phyloP scores from a whole-genome alignment of 53 echinoderm and acorn worm genomes.

The Paracentrotus lividus region DNA sequence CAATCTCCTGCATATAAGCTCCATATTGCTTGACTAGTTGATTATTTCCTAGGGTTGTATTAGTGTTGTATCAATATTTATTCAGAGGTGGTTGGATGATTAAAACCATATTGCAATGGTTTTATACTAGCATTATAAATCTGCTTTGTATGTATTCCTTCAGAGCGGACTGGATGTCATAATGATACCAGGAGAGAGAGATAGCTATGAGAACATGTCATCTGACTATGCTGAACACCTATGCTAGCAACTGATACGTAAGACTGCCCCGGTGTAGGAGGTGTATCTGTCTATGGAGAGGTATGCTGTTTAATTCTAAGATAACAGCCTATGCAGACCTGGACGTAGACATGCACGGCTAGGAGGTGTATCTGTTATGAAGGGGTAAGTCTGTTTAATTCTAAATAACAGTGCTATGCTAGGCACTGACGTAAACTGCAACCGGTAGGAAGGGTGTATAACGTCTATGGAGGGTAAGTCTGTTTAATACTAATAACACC shows the following conservation, averaged over 20 bases:
- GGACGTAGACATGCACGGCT: conserved; percentile 58
- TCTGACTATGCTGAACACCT: conserved; percentile 61
- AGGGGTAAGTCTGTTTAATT: conserved; percentile 75
- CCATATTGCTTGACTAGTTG: too few relatives aligned
- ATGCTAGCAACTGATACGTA: conserved; percentile 8
- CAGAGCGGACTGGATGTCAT: conserved; percentile 30
- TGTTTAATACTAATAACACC: too few relatives aligned
- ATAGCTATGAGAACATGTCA: conserved; percentile 71
- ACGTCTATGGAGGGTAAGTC: too few relatives aligned
- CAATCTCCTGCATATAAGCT: too few relatives aligned
- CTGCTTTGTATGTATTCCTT: background rate
- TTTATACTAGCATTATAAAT: too few relatives aligned
- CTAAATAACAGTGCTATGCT: conserved; percentile 63
- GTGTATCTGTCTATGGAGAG: conserved; percentile 86
- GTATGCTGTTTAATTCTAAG: too few relatives aligned
- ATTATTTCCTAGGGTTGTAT: too few relatives aligned
- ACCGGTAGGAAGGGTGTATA: too few relatives aligned
- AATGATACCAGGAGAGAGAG: conserved; percentile 69
- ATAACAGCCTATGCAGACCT: conserved; percentile 7
- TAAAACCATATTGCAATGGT: too few relatives aligned
- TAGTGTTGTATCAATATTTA: too few relatives aligned
- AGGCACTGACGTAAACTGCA: background rate
- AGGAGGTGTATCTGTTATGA: conserved; percentile 87
- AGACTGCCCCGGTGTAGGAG: conserved; percentile 79
- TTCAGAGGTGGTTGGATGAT: too few relatives aligned